phyloP scores from a whole-genome alignment of 1,140 invertebrate species.

The Microplitis demolitor region DNA sequence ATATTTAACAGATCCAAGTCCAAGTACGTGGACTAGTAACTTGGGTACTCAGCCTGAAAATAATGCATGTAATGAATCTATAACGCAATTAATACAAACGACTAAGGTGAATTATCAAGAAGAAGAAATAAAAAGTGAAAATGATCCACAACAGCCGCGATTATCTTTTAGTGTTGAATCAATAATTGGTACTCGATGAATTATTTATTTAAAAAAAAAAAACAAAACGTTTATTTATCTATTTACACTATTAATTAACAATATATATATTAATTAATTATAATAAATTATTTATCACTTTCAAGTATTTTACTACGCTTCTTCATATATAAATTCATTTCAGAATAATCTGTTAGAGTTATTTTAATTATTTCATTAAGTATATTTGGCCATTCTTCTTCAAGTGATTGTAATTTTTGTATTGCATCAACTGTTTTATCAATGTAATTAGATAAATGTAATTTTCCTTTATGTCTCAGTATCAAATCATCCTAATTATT shows the following conservation, averaged over 20 bases:
- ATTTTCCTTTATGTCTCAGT: slow-evolving; percentile 72
- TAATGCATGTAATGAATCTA: slow-evolving; percentile 8
- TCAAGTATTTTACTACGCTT: slow-evolving; percentile 44
- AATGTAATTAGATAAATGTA: slow-evolving; percentile 70
- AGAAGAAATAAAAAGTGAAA: slow-evolving; percentile 4
- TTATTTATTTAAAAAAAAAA: neutral
- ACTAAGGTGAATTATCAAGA: neutral
- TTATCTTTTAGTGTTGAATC: slow-evolving; percentile 58
- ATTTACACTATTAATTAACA: neutral
- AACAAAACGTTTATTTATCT: neutral
- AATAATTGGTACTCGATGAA: slow-evolving; percentile 44
- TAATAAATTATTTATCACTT: slow-evolving; percentile 20
- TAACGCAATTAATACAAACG: slow-evolving; percentile 16
- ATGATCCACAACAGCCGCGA: slow-evolving; percentile 37
- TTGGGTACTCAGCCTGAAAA: slow-evolving; percentile 8
- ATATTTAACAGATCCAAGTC: slow-evolving; percentile 34
- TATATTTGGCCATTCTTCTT: slow-evolving; percentile 75
- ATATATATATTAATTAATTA: slow-evolving; percentile 1
- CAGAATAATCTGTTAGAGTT: slow-evolving; percentile 75
- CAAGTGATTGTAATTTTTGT: slow-evolving; percentile 73
- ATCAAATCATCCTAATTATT: slow-evolving; percentile 68
- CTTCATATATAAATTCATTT: slow-evolving; percentile 79
- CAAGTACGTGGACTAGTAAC: slow-evolving; percentile 35
- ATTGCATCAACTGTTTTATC: slow-evolving; percentile 75
- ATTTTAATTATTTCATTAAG: slow-evolving; percentile 76